Percentiles rank a stretch among this genome's conserved stretches.
Evolutionary conservation across 1,140 invertebrate genomes (phyloP).

Genomic region (Philotrypesis tridentata): DNA sequence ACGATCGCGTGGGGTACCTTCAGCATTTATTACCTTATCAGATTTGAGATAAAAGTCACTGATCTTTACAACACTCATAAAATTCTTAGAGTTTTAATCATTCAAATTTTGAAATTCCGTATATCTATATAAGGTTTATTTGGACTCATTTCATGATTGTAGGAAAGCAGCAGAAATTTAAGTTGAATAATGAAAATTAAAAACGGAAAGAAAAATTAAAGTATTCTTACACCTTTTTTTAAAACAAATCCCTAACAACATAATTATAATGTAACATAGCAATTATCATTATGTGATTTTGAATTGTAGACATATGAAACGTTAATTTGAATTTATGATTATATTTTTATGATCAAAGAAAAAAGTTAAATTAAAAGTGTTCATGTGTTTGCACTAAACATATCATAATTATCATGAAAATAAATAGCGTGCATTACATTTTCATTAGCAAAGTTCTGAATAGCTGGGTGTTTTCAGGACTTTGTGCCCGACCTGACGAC

Average conservation of each 20-base stretch:
- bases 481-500: conserved; percentile 74
- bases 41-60: neutral
- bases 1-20: conserved; percentile 60
- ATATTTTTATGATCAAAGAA: neutral
- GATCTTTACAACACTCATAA: neutral
- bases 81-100: neutral
- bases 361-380: neutral
- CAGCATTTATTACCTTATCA: conserved; percentile 26
- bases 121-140: neutral
- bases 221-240: too few species aligned
- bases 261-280: neutral
- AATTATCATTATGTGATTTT: neutral
- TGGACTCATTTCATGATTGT: neutral
- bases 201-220: too few species aligned
- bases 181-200: neutral
- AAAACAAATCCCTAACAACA: too few species aligned
- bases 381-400: conserved; percentile 7
- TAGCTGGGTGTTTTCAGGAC: conserved; percentile 74
- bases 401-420: conserved; percentile 16
- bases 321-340: neutral
- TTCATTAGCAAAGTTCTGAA: conserved; percentile 50
- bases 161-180: neutral
- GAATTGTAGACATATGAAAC: conserved; percentile 1
- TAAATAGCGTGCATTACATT: conserved; percentile 17
- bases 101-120: neutral